Conservation (phyloP, 53 echinoderm and acorn worm species). For the Mesocentrotus franciscanus region DNA sequence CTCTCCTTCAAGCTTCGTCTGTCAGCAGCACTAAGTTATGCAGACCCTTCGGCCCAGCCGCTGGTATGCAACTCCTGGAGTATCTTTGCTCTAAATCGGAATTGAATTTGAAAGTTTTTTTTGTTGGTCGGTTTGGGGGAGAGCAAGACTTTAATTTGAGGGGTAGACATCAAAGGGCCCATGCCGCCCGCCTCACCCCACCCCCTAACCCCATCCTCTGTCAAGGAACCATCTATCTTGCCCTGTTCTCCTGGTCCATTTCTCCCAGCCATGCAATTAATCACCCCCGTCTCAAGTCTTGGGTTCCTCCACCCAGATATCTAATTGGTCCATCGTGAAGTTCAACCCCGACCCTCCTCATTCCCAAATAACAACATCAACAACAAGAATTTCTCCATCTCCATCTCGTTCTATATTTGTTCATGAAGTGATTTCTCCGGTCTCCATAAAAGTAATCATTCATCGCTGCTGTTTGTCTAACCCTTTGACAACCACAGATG, state of each 20-base stretch:
- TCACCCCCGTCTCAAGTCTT: conserved; percentile 39
- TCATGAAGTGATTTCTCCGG: conserved; percentile 1
- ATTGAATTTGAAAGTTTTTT: conserved; percentile 62
- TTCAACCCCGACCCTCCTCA: conserved; percentile 3
- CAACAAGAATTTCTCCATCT: conserved; percentile 47
- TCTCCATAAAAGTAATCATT: conserved; percentile 58
- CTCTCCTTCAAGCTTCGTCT: conserved; percentile 48
- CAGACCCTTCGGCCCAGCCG: conserved; percentile 53
- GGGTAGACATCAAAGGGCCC: conserved; percentile 59
- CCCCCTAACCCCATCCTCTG: conserved; percentile 24
- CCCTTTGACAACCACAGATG: conserved; percentile 61
- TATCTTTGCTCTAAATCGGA: conserved; percentile 63
- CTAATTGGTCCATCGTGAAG: conserved; percentile 56
- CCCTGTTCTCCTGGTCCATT: conserved; percentile 51
- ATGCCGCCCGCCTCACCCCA: conserved; percentile 10
- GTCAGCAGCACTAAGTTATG: conserved; percentile 57
- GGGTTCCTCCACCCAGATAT: neutral
- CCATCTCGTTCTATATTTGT: neutral
- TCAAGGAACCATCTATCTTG: conserved; percentile 21
- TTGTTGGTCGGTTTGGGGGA: neutral
- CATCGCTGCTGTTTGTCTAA: conserved; percentile 62
- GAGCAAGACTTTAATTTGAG: conserved; percentile 61
- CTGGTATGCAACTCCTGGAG: conserved; percentile 54
- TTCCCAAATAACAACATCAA: neutral
- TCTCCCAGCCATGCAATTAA: conserved; percentile 59